phyloP scores from a whole-genome alignment of 2,888 invertebrate species.

The Taenaris catops region DNA sequence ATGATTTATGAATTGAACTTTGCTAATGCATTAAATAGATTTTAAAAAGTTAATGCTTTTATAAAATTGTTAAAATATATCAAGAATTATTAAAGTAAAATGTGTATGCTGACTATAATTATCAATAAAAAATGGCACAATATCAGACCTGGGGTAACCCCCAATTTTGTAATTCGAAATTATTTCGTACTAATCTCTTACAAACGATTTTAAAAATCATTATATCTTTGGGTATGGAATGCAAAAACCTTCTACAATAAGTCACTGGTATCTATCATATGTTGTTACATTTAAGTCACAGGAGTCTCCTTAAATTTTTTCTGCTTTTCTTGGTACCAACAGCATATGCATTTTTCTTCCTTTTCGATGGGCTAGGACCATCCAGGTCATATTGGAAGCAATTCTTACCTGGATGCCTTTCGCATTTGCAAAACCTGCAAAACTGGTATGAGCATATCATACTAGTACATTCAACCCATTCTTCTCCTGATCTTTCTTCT shows the following conservation, averaged over 20 bases:
- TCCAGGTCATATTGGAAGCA: slow-evolving; percentile 64
- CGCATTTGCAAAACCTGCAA: slow-evolving; percentile 68
- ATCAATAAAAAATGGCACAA: slow-evolving; percentile 35
- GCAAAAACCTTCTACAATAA: slow-evolving; percentile 36
- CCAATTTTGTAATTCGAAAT: slow-evolving; percentile 28
- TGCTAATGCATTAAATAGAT: too few species aligned
- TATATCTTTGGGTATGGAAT: slow-evolving; percentile 50
- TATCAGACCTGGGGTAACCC: slow-evolving; percentile 32
- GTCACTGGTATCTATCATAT: slow-evolving; percentile 39
- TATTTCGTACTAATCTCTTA: slow-evolving; percentile 25
- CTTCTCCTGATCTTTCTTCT: slow-evolving; percentile 58
- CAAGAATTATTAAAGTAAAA: slow-evolving; percentile 13
- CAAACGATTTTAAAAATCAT: slow-evolving; percentile 30
- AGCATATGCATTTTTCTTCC: slow-evolving; percentile 52
- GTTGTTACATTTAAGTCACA: too few species aligned
- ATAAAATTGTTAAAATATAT: slow-evolving; percentile 4
- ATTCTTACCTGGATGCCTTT: slow-evolving; percentile 57
- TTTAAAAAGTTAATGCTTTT: too few species aligned
- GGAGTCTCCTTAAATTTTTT: slow-evolving; percentile 61
- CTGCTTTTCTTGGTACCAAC: slow-evolving; percentile 64
- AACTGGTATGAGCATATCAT: slow-evolving; percentile 69
- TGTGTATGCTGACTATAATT: slow-evolving; percentile 18
- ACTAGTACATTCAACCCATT: slow-evolving; percentile 77
- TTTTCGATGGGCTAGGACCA: slow-evolving; percentile 71
- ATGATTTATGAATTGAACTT: too few species aligned